Percentiles rank a stretch among this genome's conserved stretches.
Conservation (phyloP, 2,113 vertebrate genomes). For the Pseudopodoces humilis region DNA sequence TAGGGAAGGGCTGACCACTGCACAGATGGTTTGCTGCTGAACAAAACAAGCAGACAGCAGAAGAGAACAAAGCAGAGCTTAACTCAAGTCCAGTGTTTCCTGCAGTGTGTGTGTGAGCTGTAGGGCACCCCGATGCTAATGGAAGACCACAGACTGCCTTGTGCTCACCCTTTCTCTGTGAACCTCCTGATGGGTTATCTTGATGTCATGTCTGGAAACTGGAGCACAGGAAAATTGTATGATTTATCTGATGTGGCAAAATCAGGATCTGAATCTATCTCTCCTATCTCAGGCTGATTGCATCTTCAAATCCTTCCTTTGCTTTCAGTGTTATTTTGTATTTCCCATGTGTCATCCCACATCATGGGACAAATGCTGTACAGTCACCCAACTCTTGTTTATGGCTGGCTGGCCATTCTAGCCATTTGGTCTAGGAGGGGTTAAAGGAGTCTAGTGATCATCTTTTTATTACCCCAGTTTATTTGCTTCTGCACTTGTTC, state of each 20-base stretch:
- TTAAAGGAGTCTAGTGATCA: neutral
- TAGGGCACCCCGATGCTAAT: neutral
- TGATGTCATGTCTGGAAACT: neutral
- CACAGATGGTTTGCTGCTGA: neutral
- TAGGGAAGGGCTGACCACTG: neutral
- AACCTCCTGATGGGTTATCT: neutral
- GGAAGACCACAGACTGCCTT: fast-evolving
- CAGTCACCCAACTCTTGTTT: neutral
- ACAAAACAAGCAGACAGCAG: neutral
- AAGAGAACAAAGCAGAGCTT: neutral
- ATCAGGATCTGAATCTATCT: neutral
- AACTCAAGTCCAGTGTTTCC: neutral
- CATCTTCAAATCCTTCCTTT: neutral
- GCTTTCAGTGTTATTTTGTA: neutral
- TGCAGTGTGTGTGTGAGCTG: neutral
- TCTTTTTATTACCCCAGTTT: neutral
- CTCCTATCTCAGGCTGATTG: neutral
- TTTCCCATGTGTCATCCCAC: fast-evolving
- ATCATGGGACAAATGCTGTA: neutral
- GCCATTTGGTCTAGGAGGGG: neutral
- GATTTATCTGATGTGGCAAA: neutral
- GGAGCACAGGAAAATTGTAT: neutral
- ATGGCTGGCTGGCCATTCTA: neutral
- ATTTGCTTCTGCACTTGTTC: neutral
- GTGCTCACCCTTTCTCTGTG: neutral